phyloP scores from a whole-genome alignment of 1,140 invertebrate genomes.

The Heliconius hermathena region DNA sequence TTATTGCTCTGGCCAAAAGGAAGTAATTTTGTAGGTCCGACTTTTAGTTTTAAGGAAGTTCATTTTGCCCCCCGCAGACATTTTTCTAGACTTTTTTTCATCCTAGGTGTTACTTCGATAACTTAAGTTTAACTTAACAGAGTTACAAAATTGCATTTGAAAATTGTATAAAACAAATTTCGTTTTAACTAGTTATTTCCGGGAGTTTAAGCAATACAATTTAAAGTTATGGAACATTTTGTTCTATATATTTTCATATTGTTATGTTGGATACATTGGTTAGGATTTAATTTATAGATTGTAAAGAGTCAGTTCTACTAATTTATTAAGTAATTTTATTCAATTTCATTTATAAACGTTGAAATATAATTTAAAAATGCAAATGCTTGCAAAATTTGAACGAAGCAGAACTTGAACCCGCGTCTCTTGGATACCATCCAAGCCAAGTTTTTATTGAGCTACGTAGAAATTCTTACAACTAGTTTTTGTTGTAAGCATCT shows the following conservation, averaged over 20 bases:
- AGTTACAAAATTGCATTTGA: slow-evolving; percentile 38
- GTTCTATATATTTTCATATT: not conserved
- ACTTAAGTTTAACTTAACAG: slow-evolving; percentile 36
- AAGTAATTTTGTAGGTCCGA: slow-evolving; percentile 80
- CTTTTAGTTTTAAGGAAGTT: slow-evolving; percentile 80
- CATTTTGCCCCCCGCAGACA: slow-evolving; percentile 69
- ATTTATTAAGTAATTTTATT: too few species aligned
- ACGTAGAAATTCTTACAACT: too few species aligned
- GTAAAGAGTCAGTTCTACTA: too few species aligned
- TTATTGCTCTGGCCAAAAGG: slow-evolving; percentile 76
- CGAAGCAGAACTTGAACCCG: too few species aligned
- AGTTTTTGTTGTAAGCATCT: too few species aligned
- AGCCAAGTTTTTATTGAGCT: too few species aligned
- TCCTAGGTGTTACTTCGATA: slow-evolving; percentile 45
- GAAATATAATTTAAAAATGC: too few species aligned
- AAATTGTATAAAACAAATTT: slow-evolving; percentile 45
- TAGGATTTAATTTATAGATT: too few species aligned
- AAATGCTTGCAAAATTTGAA: too few species aligned
- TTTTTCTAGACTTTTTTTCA: slow-evolving; percentile 53
- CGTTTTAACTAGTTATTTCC: slow-evolving; percentile 41
- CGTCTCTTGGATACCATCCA: too few species aligned
- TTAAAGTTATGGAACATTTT: slow-evolving; percentile 27
- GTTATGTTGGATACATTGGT: too few species aligned
- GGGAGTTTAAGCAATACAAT: slow-evolving; percentile 36
- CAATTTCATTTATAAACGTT: too few species aligned